Percentiles rank a stretch among this genome's conserved stretches.
phyloP scores from a whole-genome alignment of 2,888 invertebrate genomes.

The Lithophane ornitopus region DNA sequence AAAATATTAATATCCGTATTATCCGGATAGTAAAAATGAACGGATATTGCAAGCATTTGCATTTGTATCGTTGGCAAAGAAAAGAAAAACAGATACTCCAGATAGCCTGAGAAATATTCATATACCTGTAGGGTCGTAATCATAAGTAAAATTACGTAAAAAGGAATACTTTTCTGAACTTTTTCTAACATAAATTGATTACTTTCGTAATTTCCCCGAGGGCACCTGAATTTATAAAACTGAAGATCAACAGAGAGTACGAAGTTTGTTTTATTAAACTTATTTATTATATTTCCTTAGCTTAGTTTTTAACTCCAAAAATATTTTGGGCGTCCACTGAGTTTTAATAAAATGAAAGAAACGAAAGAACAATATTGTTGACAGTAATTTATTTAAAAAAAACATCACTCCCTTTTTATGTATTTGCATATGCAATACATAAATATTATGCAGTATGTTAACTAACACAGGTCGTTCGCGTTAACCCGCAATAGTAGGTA shows the following conservation, averaged over 20 bases:
- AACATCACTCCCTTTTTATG: no score
- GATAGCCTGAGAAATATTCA: neutral
- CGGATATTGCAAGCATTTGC: no score
- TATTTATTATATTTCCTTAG: neutral
- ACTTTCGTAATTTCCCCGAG: constrained; percentile 37
- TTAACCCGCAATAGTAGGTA: no score
- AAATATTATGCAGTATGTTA: no score
- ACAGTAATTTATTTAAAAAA: no score
- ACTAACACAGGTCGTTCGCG: no score
- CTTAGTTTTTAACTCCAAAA: neutral
- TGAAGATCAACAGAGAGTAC: constrained; percentile 20
- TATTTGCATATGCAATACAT: no score
- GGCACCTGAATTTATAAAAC: constrained; percentile 13
- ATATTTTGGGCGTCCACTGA: neutral
- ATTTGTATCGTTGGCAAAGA: no score
- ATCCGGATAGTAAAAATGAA: no score
- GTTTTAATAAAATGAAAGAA: neutral
- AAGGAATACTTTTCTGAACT: constrained; percentile 15
- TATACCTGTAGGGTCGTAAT: neutral
- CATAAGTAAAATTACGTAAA: constrained; percentile 23
- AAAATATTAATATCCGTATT: no score
- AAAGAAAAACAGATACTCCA: neutral
- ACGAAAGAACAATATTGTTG: no score
- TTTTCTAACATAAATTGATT: constrained; percentile 42
- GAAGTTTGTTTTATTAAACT: neutral